These are phyloP conservation scores for Syngnathus acus DNA, from an alignment of 2,797 vertebrate genomes.

Conservation along the genomic window DNA sequence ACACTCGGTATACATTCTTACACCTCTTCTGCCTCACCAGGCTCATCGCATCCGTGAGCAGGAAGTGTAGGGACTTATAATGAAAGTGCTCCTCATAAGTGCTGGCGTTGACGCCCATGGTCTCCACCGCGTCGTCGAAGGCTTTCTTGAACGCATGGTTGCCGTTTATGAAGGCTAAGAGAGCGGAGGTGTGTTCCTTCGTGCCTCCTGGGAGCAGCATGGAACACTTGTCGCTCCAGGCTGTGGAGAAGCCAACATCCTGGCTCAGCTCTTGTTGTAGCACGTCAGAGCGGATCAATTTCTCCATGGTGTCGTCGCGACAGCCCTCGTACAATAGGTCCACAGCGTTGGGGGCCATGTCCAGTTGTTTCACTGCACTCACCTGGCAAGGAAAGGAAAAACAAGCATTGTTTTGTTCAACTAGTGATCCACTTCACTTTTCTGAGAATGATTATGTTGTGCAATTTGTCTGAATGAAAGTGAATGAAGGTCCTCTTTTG, in stretches of 20 bases:
- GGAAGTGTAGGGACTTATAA: slow-evolving; percentile 58
- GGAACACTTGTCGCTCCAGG: slow-evolving; percentile 11
- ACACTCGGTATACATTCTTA: slow-evolving; percentile 1
- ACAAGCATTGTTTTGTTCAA: neutral
- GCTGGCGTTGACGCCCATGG: slow-evolving; percentile 22
- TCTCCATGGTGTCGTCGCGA: slow-evolving; percentile 28
- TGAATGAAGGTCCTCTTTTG: neutral
- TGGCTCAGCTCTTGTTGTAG: slow-evolving; percentile 28
- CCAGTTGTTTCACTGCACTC: slow-evolving; percentile 2
- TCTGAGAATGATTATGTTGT: neutral
- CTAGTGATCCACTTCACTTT: neutral
- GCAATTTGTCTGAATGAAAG: neutral
- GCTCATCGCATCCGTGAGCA: slow-evolving; percentile 50
- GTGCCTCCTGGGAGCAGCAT: slow-evolving; percentile 8
- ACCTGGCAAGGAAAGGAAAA: slow-evolving; percentile 24
- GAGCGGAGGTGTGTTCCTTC: slow-evolving; percentile 32
- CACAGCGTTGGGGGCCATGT: slow-evolving; percentile 25
- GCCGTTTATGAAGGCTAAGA: neutral
- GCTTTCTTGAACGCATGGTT: fast-evolving
- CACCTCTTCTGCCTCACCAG: slow-evolving; percentile 13
- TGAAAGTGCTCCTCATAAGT: slow-evolving; percentile 37
- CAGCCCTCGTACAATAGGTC: slow-evolving; percentile 41
- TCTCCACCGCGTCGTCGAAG: slow-evolving; percentile 26
- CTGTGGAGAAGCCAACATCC: neutral
- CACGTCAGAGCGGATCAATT: slow-evolving; percentile 21